Base-by-base conservation (phyloP, 1,140 invertebrate species). In the Tetranychus cinnabarinus region DNA sequence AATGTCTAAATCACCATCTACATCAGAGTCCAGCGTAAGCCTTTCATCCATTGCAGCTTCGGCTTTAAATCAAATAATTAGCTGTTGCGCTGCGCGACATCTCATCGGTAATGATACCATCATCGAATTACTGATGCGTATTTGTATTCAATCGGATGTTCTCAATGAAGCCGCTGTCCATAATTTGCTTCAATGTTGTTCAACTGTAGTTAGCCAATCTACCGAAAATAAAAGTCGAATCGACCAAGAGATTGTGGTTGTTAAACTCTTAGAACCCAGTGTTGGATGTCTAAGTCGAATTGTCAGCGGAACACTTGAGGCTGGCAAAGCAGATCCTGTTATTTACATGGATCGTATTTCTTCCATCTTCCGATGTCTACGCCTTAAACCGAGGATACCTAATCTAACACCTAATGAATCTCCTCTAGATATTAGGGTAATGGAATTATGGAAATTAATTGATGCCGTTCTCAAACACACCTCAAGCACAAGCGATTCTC, bases 321-420 rank as follows among this genome's bases (percentile, higher is more conserved):
- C 39, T 33, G 4, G 15, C 31, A 61, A 59, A 48, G 39, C 39
- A 35, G 80, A 81, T 36, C 90, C 91, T n/a, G 81, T 82, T 33
- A 74, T 88, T 62, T 97, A 89, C 88, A 74, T 98, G 48, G 91
- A 97, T 75, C 77, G 91, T 67, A 75, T 97, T 61, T 81, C 90
- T 31, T 83, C 86, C 52, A 80, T 97, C 63, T 92, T 96, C 73
- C 71, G 75, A 67, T 65, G 65, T 59, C 46, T 67, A 47, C 23
- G 42, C 56, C 56, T 64, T 34, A 57, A 61, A n/a, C 35, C 42
- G 23, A 15, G 15, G 34, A 31, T 34, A 54, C 31, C 33, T 1
- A 61, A 6, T 8, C 6, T 35, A 23, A 56, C 35, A 23, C 10
- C 42, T n/a, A 52, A 37, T 7, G 48, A 42, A 46, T 46, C 42